Evolutionary conservation across 2,797 vertebrate species (phyloP).

Genomic region (Artibeus lituratus): DNA sequence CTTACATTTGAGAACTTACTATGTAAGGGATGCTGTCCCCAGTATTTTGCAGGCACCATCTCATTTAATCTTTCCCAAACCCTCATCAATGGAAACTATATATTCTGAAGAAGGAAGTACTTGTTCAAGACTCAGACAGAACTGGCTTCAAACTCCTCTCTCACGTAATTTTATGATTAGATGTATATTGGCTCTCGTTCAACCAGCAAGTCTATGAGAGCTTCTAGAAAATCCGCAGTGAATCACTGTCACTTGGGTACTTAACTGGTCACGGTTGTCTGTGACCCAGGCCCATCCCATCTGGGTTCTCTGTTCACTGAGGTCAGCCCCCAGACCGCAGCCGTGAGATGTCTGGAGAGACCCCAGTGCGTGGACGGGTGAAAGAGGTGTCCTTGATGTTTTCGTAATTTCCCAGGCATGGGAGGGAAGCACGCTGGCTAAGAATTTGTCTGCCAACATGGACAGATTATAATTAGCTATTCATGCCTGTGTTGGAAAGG

Average conservation of each 20-base stretch:
- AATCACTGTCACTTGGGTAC: background rate
- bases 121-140: background rate
- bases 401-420: background rate
- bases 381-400: background rate
- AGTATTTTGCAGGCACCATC: background rate
- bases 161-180: background rate
- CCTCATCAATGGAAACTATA: background rate
- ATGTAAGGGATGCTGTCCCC: background rate
- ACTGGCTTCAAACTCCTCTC: background rate
- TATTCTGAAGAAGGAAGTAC: background rate
- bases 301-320: conserved; percentile 61
- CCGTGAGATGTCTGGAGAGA: conserved; percentile 61
- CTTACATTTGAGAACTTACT: background rate
- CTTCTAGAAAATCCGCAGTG: background rate
- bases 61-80: background rate
- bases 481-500: background rate
- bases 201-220: background rate
- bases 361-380: conserved; percentile 67
- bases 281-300: conserved; percentile 72
- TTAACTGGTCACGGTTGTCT: background rate
- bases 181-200: background rate
- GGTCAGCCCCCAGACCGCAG: conserved; percentile 69
- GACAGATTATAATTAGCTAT: background rate
- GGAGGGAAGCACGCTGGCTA: background rate
- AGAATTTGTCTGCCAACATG: background rate